A percentile compares a stretch with the other conserved stretches of the same genome.
Conservation (phyloP, 1,140 invertebrate genomes). For the Asobara japonica region DNA sequence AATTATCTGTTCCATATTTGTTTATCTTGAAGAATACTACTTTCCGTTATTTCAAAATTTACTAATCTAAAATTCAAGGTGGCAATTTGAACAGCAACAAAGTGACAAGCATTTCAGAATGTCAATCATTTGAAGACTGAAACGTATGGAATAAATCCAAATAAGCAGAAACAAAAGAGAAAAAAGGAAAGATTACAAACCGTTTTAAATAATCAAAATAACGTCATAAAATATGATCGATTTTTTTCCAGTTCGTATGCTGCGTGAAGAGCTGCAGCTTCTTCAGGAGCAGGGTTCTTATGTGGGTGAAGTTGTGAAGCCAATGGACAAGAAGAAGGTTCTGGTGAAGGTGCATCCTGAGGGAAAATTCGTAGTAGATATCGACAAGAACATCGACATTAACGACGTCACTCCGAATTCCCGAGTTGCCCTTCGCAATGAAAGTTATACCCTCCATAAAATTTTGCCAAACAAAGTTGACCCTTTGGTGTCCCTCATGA, state of each 20-base stretch:
- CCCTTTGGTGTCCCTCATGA: constrained; percentile 99
- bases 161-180: no score
- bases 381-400: constrained; percentile 99
- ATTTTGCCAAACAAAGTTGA: constrained; percentile 99
- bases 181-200: no score
- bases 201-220: constrained; percentile 12
- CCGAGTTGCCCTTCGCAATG: constrained; percentile 96
- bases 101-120: no score
- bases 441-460: constrained; percentile 99
- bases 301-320: constrained; percentile 99
- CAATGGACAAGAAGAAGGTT: constrained; percentile 99
- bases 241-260: constrained; percentile 84
- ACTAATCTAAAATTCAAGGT: no score
- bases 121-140: no score
- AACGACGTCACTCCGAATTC: constrained; percentile 98
- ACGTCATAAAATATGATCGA: no score
- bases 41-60: neutral
- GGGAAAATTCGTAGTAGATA: constrained; percentile 99
- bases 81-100: no score
- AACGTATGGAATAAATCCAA: no score
- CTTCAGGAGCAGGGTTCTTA: constrained; percentile 99
- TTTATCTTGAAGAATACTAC: no score
- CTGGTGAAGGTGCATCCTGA: constrained; percentile 99
- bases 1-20: neutral
- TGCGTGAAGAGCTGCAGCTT: constrained; percentile 96